phyloP scores from a whole-genome alignment of 2,797 vertebrate genomes.

The Cryptoblepharus egeriae region DNA sequence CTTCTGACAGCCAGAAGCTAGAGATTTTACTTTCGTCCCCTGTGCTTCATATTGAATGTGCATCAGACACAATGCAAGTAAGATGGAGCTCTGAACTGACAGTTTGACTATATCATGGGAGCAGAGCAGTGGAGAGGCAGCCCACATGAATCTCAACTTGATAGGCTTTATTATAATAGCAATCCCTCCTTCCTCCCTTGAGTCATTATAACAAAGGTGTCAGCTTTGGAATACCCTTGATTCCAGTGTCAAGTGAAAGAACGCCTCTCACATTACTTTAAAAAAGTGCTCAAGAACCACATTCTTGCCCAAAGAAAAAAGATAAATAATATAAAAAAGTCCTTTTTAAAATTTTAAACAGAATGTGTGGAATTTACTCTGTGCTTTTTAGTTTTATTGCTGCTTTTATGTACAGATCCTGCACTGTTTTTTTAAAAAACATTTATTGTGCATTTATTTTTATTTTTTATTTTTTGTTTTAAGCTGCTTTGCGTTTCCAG shows the following conservation, averaged over 20 bases:
- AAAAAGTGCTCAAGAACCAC: not conserved
- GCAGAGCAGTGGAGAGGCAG: fast-evolving
- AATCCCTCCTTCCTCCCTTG: not conserved
- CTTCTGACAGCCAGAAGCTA: not conserved
- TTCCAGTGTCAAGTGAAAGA: not conserved
- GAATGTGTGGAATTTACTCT: no score
- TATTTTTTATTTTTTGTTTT: no score
- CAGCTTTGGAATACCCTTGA: not conserved
- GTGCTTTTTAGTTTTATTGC: no score
- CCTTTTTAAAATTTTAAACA: no score
- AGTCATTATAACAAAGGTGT: not conserved
- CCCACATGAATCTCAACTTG: not conserved
- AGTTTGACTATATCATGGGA: not conserved
- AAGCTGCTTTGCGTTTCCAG: no score
- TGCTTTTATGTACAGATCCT: no score
- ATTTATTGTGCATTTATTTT: no score
- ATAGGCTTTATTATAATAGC: conserved; percentile 9
- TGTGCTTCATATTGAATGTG: fast-evolving
- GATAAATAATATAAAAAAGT: not conserved
- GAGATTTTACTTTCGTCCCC: fast-evolving
- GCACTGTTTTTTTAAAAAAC: no score
- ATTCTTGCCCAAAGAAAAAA: not conserved
- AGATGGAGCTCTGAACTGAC: not conserved
- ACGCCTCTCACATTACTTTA: conserved; percentile 3
- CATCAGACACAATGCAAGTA: fast-evolving